phyloP scores from a whole-genome alignment of 2,113 vertebrate species.

The Ctenodactylus gundi region DNA sequence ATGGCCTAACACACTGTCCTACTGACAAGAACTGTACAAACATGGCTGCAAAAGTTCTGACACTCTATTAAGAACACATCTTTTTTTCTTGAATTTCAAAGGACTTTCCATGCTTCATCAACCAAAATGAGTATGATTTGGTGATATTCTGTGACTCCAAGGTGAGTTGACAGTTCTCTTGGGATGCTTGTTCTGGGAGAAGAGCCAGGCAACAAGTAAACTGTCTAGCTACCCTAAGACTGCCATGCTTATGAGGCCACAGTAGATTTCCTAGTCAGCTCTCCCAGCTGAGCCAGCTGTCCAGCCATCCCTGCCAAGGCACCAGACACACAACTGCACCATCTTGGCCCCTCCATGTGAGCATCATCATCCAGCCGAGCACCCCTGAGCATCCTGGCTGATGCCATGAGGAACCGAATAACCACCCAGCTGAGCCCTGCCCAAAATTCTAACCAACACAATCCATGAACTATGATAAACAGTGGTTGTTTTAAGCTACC shows the following conservation, averaged over 20 bases:
- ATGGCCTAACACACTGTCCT: not conserved
- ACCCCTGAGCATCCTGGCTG: too few relatives aligned
- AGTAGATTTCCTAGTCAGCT: not conserved
- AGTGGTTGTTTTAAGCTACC: not conserved
- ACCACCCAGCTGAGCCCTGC: not conserved
- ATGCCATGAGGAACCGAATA: not conserved
- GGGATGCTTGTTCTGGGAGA: not conserved
- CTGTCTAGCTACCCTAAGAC: not conserved
- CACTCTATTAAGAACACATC: not conserved
- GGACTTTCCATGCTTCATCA: not conserved
- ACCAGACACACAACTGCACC: not conserved
- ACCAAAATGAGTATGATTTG: not conserved
- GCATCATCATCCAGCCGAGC: not conserved
- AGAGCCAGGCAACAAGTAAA: not conserved
- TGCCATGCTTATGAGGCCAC: not conserved
- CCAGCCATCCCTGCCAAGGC: not conserved
- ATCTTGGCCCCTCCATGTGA: not conserved
- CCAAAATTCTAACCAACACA: not conserved
- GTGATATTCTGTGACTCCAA: not conserved
- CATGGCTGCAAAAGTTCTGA: not conserved
- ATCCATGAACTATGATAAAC: not conserved
- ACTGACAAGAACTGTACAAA: not conserved
- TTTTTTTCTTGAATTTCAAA: not conserved
- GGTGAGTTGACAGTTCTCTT: not conserved
- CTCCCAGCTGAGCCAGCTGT: not conserved